Conservation (phyloP, 1,140 invertebrate genomes). For the Hylaeus volcanicus region DNA sequence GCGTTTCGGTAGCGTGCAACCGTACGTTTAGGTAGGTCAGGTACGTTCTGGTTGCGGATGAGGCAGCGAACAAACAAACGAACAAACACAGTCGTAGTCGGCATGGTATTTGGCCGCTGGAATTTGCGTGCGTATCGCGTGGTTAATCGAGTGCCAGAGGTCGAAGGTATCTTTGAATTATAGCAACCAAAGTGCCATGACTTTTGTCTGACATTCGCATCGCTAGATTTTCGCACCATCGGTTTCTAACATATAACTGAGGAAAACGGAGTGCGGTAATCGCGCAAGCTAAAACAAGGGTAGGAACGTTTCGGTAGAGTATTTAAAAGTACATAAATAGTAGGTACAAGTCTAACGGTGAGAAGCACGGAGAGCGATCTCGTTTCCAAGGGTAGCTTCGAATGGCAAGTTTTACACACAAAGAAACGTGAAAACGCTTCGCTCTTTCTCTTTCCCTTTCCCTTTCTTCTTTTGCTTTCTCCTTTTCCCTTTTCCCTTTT, state of each 20-base stretch:
- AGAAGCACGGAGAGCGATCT: constrained; percentile 36
- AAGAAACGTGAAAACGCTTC: constrained; percentile 10
- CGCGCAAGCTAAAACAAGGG: constrained; percentile 45
- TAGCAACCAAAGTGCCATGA: constrained; percentile 4
- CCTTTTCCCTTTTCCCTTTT: constrained; percentile 13
- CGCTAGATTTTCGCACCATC: no score
- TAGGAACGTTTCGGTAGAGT: constrained; percentile 38
- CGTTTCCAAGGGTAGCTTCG: constrained; percentile 2
- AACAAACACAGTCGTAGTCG: no score
- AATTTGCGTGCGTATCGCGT: not conserved
- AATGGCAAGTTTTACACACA: constrained; percentile 30
- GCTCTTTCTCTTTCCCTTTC: not conserved
- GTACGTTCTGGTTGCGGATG: no score
- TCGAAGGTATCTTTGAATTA: constrained; percentile 44
- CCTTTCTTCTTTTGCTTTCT: not conserved
- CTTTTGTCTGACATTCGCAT: not conserved
- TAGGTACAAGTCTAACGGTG: constrained; percentile 41
- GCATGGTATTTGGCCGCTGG: no score
- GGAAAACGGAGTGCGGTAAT: constrained; percentile 12
- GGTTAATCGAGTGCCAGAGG: constrained; percentile 41
- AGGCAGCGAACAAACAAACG: no score
- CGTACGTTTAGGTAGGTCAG: no score
- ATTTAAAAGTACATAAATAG: constrained; percentile 31
- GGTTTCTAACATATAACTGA: no score
- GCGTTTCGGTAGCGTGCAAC: no score